Evolutionary conservation across 2,113 vertebrate species (phyloP).

Genomic region (Pampusana beccarii): DNA sequence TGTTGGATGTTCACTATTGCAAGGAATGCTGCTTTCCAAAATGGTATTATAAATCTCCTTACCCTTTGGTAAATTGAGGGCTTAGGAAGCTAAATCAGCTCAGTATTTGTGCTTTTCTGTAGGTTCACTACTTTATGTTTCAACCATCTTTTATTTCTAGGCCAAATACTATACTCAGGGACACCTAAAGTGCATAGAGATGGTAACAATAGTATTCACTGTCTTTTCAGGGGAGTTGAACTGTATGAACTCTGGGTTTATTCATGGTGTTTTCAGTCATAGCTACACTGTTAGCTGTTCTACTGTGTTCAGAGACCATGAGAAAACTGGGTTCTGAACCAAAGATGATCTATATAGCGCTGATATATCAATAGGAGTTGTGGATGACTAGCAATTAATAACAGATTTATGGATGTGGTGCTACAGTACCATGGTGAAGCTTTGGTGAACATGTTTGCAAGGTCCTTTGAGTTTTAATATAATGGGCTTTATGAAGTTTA

Average conservation of each 20-base stretch:
- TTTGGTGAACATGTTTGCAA: slow-evolving; percentile 37
- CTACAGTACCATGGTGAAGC: not conserved
- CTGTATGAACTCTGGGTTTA: not conserved
- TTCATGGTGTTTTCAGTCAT: not conserved
- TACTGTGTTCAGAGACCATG: not conserved
- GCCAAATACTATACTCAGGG: not conserved
- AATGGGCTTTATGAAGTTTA: slow-evolving; percentile 51
- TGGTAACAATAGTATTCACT: not conserved
- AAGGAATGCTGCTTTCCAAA: not conserved
- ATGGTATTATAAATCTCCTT: not conserved
- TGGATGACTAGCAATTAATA: slow-evolving; percentile 28
- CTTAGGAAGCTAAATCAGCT: not conserved
- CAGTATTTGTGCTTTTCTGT: not conserved
- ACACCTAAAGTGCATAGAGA: not conserved
- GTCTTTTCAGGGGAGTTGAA: not conserved
- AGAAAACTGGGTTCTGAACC: slow-evolving; percentile 31
- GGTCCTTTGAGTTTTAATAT: slow-evolving; percentile 48
- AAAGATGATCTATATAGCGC: not conserved
- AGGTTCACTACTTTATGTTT: not conserved
- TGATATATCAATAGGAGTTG: slow-evolving; percentile 34
- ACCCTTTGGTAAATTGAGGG: not conserved
- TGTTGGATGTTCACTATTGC: not conserved
- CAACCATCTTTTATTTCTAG: not conserved
- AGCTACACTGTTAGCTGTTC: not conserved
- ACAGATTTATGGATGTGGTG: slow-evolving; percentile 3